Base-by-base conservation (phyloP, 2,888 invertebrate species). In the Apodemia duryi region DNA sequence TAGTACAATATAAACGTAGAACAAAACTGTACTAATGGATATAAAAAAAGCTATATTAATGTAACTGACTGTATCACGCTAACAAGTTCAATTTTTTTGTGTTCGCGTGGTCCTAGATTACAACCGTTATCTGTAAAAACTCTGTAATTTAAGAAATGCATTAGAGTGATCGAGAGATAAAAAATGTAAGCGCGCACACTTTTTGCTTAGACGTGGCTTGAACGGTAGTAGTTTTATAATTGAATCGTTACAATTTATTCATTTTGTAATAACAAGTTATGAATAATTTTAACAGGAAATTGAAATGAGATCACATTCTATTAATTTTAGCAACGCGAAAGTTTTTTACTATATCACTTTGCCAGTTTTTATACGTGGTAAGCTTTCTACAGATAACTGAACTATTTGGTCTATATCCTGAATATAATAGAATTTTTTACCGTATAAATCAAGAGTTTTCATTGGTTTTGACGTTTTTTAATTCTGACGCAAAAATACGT, bases 101-200 rank as follows among this genome's bases (percentile, higher is more conserved):
- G 28, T 32, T 29, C 32, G 0, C 10, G 32, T 6, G 13, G 32
- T 13, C 5, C 52, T 54, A 54, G 28, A 29, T 29, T n/a, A n/a
- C 13, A 49, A 54, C 54, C 29, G 54, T 54, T 54, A 54, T 54
- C 11, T 57, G 32, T 54, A 57, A 57, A 57, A 57, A 57, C 57
- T 38, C 38, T 35, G 13, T 57, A 57, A 57, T 57, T 57, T 57
- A 32, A 57, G 13, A 57, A n/a, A 13, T 2, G 32, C 57, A 57
- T 57, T 32, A 32, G 54, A 54, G 54, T 29, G 54, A 29, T 32
- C 32, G 4, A 57, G 6, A 13, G 57, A 57, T 57, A 60, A 60
- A 57, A 60, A 35, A 60, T 32, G 57, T 35, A 60, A 60, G 35
- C 35, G 29, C 35, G 57, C 6, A 11, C 57, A 65, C 61, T 63